phyloP scores from a whole-genome alignment of 2,888 invertebrate genomes.

The Glyphotaelius pellucidus region DNA sequence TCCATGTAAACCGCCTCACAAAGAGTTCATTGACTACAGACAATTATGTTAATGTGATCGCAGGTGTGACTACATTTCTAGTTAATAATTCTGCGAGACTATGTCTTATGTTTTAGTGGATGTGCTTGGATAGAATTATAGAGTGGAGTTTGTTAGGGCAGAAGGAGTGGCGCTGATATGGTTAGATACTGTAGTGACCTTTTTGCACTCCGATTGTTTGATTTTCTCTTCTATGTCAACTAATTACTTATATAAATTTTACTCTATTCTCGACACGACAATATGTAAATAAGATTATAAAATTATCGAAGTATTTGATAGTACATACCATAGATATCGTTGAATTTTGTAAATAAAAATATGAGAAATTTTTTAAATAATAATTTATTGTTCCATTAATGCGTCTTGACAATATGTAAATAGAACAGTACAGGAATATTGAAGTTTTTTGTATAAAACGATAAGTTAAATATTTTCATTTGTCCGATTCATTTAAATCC shows the following conservation, averaged over 20 bases:
- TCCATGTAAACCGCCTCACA: slow-evolving; percentile 3
- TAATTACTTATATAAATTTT: slow-evolving; percentile 64
- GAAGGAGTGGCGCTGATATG: slow-evolving; percentile 54
- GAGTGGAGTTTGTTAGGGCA: slow-evolving; percentile 56
- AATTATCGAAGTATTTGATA: slow-evolving; percentile 65
- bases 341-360: slow-evolving; percentile 63
- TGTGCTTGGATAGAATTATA: slow-evolving; percentile 63
- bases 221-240: slow-evolving; percentile 63
- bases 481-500: background rate
- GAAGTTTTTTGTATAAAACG: slow-evolving; percentile 37
- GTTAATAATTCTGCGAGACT: slow-evolving; percentile 36
- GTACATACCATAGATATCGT: slow-evolving; percentile 56
- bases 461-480: slow-evolving; percentile 41
- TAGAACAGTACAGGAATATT: slow-evolving; percentile 70
- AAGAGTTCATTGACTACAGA: slow-evolving; percentile 51
- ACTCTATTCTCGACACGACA: slow-evolving; percentile 76
- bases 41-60: slow-evolving; percentile 49
- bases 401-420: slow-evolving; percentile 75
- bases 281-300: slow-evolving; percentile 78
- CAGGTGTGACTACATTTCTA: slow-evolving; percentile 62
- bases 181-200: slow-evolving; percentile 63
- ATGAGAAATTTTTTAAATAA: slow-evolving; percentile 56
- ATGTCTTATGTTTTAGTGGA: slow-evolving; percentile 59
- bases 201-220: slow-evolving; percentile 61
- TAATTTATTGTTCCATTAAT: slow-evolving; percentile 69